Evolutionary conservation across 2,113 vertebrate species (phyloP).

Genomic region (Pungitius pungitius): DNA sequence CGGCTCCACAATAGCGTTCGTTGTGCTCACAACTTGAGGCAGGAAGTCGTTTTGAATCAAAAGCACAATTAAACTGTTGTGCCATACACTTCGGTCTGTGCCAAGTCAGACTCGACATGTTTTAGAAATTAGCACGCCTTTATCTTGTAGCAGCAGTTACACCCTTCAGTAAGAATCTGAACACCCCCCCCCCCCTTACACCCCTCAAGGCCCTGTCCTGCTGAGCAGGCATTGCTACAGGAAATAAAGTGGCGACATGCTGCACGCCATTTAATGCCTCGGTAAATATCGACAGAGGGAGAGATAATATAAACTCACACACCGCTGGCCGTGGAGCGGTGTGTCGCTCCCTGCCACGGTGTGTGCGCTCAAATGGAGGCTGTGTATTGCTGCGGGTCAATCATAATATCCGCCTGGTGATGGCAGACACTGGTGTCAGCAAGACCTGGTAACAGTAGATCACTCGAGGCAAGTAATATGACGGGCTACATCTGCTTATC

Average conservation of each 20-base stretch:
- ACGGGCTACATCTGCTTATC: constrained; percentile 50
- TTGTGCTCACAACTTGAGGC: constrained; percentile 14
- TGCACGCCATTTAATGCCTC: constrained; percentile 69
- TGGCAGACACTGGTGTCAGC: constrained; percentile 65
- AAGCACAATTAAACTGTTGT: constrained; percentile 16
- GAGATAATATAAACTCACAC: constrained; percentile 74
- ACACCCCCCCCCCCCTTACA: constrained; percentile 7
- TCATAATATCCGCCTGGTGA: constrained; percentile 62
- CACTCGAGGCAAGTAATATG: constrained; percentile 62
- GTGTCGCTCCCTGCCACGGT: constrained; percentile 50
- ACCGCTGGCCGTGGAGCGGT: constrained; percentile 52
- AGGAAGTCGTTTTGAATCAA: constrained; percentile 15
- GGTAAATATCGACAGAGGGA: constrained; percentile 74
- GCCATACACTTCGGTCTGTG: constrained; percentile 17
- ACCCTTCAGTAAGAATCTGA: constrained; percentile 39
- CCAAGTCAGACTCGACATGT: constrained; percentile 14
- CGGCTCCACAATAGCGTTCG: neutral
- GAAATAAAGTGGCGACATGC: constrained; percentile 64
- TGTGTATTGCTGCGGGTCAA: constrained; percentile 68
- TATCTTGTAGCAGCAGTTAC: constrained; percentile 41
- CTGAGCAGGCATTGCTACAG: constrained; percentile 61
- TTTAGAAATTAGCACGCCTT: constrained; percentile 34
- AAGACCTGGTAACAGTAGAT: constrained; percentile 59
- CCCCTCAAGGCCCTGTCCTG: constrained; percentile 41
- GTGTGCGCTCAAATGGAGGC: constrained; percentile 53